Percentiles rank a stretch among this genome's conserved stretches.
These are phyloP conservation scores for Pherbina coryleti DNA, from an alignment of 2,888 invertebrate species.

Conservation along the genomic window DNA sequence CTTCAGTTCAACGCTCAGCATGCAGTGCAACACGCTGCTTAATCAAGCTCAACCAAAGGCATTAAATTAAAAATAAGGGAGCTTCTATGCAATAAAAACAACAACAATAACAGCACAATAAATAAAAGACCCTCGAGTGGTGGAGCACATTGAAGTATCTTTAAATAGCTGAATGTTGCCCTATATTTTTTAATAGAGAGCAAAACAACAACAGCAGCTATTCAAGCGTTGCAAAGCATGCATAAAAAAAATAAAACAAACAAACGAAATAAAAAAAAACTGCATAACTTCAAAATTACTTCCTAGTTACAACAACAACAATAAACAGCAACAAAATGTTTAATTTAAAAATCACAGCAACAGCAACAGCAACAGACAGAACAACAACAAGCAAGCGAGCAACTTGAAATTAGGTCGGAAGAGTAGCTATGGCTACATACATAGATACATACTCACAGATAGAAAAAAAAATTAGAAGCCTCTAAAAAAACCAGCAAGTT, in stretches of 20 bases:
- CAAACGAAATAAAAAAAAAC: background rate
- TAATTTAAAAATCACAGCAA: conserved; percentile 33
- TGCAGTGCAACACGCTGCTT: background rate
- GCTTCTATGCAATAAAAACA: background rate
- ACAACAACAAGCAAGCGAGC: conserved; percentile 25
- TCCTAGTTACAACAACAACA: conserved; percentile 32
- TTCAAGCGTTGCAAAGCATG: conserved; percentile 19
- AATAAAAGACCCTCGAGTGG: conserved; percentile 13
- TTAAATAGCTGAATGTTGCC: conserved; percentile 29
- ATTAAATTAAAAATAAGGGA: background rate
- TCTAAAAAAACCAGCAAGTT: background rate
- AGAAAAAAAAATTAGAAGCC: conserved; percentile 5
- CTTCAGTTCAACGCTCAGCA: background rate
- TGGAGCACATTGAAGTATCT: conserved; percentile 6
- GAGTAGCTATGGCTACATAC: conserved; percentile 39
- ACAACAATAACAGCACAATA: conserved; percentile 1
- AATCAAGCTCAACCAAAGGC: background rate
- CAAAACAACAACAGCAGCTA: background rate
- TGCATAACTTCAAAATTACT: conserved; percentile 36
- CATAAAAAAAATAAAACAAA: background rate
- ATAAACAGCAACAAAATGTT: conserved; percentile 8
- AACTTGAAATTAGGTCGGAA: conserved; percentile 54
- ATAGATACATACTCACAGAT: too few relatives aligned
- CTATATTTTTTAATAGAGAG: background rate
- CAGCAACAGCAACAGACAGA: background rate